Evolutionary conservation across 2,797 vertebrate species (phyloP), one percentile per base, ranked within the genome.

Genomic region (Pogoniulus pusillus): DNA sequence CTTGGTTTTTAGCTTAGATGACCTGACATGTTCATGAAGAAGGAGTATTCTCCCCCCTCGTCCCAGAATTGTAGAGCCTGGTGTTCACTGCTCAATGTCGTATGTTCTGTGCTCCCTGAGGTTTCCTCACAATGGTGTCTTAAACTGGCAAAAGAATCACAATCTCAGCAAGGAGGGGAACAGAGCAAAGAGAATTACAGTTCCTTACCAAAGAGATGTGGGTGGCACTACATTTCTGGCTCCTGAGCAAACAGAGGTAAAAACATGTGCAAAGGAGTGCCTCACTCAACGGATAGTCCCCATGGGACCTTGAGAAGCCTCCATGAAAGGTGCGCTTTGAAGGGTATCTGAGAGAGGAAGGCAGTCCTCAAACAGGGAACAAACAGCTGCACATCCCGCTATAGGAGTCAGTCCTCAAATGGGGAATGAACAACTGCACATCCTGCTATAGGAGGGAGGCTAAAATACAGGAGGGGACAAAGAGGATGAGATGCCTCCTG

Each of bases 71-170:
- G 90, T 6, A 75, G 47, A 89, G 53, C 73, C 58, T 93, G 71
- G 57, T 45, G 10, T 60, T 96, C 62, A 39, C 23, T 3, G 1
- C 60, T 66, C 74, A 94, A 94, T 87, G 90, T 87, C 60, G 1
- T 69, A 58, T 73, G 82, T 92, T 95, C 92, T 88, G 78, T 3
- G 2, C 80, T 91, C 91, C 64, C 77, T 64, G 75, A 66, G 63
- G 77, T 70, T 91, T 89, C 89, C 91, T 83, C 85, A 79, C 66
- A 93, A 53, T 70, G 54, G 43, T 91, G 75, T 89, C 88, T 94
- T 91, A 91, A 94, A 91, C 87, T 75, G 82, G 82, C 70, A 92
- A 93, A 95, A 93, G 93, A 93, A 94, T 95, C 84, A 96, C 92
- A 93, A 95, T 73, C 82, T 65, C 81, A 95, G 92, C 88, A 93